Evolutionary conservation across 2,888 invertebrate genomes (phyloP), one percentile per base, ranked within the genome.

Genomic region (Lasioglossum leucozonium): DNA sequence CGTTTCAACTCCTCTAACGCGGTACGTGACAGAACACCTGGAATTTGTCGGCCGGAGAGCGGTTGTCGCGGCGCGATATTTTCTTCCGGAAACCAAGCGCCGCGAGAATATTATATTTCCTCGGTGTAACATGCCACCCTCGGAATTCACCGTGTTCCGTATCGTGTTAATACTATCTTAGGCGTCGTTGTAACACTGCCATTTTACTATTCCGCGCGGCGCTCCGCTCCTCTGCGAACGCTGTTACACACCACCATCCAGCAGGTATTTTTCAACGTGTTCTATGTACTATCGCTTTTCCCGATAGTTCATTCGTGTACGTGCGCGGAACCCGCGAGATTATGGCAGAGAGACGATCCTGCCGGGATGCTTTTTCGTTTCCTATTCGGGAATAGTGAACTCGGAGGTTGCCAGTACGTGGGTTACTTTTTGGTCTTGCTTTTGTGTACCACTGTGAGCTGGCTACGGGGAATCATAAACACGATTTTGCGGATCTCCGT

Each of bases 121-220:
- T 40, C 69, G 67, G 16, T 22, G 13, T 22, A n/a, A n/a, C 13
- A n/a, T 37, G 40, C 22, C 69, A 11, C 40, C 72, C 37, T 4
- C 75, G 34, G 26, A 34, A 34, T 40, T 34, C 77, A 11, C 40
- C n/a, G 22, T 55, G 55, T 51, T 42, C 65, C 51, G 62, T 72
- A 81, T 83, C 75, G 65, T 67, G 67, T 72, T 81, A 83, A 83
- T 76, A 40, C 76, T 82, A 76, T 72, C 44, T 67, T 44, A 42
- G 51, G 10, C 37, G 55, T 37, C 42, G 51, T 83, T 67, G 82
- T 40, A 82, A 72, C 76, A 26, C 55, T 37, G 65, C 72, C 67
- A 47, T 83, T 83, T 83, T 82, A 58, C 82, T 77, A 83, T 83
- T 83, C 83, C 44, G 72, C 55, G 55, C 40, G 22, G 83, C 55